Evolutionary conservation across 1,140 invertebrate species (phyloP).

Genomic region (Eurytemora carolleeae): DNA sequence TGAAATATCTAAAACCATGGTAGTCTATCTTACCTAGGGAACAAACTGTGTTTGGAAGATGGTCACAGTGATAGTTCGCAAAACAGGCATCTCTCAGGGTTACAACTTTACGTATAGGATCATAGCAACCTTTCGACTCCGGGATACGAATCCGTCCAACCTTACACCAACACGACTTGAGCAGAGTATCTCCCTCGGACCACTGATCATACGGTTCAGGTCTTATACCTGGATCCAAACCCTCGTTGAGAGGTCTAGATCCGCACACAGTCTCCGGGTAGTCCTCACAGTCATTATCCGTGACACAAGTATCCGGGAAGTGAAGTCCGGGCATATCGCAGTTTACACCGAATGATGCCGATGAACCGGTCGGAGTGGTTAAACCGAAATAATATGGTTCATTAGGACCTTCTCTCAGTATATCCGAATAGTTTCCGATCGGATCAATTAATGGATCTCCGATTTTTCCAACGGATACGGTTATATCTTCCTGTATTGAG

Average conservation of each 20-base stretch:
- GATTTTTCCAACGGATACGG: constrained; percentile 8
- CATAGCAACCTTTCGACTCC: constrained; percentile 13
- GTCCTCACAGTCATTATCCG: constrained; percentile 4
- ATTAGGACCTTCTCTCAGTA: constrained; percentile 3
- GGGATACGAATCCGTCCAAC: constrained; percentile 3
- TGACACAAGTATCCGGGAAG: constrained; percentile 13
- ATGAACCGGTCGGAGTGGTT: constrained; percentile 5
- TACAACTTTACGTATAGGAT: constrained; percentile 9
- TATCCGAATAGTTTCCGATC: constrained; percentile 4
- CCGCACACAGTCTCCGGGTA: constrained; percentile 9
- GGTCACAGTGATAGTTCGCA: constrained; percentile 11
- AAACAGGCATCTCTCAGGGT: constrained; percentile 14
- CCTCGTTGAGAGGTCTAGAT: neutral
- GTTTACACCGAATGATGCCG: constrained; percentile 12
- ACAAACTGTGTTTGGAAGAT: constrained; percentile 11
- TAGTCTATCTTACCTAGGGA: too few relatives aligned
- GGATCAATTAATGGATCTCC: constrained; percentile 5
- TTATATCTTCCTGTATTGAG: neutral
- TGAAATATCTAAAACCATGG: too few relatives aligned
- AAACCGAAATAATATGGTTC: constrained; percentile 4
- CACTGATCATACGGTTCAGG: constrained; percentile 2
- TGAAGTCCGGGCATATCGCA: constrained; percentile 7
- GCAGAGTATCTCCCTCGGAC: neutral
- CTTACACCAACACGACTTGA: constrained; percentile 13
- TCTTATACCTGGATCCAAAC: constrained; percentile 9